These are phyloP conservation scores for Corapipo altera DNA, from an alignment of 2,113 vertebrate species.

Conservation along the genomic window DNA sequence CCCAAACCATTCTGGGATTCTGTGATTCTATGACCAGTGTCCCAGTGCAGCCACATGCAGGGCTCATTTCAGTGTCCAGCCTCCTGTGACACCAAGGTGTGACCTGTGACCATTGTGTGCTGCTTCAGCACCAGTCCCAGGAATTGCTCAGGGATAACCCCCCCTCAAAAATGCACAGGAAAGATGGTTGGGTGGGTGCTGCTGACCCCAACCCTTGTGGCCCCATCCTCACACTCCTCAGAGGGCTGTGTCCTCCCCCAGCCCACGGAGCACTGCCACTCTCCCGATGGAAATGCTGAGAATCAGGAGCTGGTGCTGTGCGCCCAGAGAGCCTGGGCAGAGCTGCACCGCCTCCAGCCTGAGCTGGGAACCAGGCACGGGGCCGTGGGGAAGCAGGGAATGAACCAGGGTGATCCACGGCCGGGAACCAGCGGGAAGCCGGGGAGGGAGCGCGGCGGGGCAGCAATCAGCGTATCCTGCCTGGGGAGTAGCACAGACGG, in stretches of 20 bases:
- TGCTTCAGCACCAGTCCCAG: accelerated
- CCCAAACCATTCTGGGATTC: neutral
- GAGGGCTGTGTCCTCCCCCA: accelerated
- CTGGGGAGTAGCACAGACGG: neutral
- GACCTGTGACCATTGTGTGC: accelerated
- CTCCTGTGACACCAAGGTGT: neutral
- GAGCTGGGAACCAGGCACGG: neutral
- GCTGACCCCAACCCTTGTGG: accelerated
- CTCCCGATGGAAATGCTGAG: neutral
- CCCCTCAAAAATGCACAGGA: neutral
- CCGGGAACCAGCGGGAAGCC: neutral
- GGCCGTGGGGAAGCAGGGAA: neutral
- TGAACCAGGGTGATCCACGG: neutral
- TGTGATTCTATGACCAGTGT: accelerated
- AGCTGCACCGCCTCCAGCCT: neutral
- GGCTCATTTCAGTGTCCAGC: accelerated
- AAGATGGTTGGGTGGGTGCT: neutral
- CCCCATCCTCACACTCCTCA: neutral
- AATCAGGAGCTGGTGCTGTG: neutral
- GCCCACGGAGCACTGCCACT: accelerated
- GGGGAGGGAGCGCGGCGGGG: neutral
- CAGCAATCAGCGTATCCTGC: neutral
- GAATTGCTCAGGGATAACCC: accelerated
- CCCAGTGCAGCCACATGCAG: accelerated
- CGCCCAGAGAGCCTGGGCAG: neutral